phyloP scores from a whole-genome alignment of 2,888 invertebrate species.

The Drosophila eohydei region DNA sequence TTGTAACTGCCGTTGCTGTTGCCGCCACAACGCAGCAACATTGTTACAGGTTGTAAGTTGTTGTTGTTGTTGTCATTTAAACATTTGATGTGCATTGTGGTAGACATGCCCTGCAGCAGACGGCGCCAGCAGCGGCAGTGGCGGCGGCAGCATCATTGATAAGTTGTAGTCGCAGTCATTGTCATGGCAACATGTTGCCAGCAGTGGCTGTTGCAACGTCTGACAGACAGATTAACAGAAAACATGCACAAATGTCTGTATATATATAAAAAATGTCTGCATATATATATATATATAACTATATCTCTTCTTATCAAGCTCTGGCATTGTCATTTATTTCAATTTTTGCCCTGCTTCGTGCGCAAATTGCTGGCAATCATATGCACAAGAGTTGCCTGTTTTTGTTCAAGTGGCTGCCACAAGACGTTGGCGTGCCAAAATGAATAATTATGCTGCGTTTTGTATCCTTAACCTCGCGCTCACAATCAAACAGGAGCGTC shows the following conservation, averaged over 20 bases:
- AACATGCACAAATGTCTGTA: constrained; percentile 15
- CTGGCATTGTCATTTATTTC: constrained; percentile 75
- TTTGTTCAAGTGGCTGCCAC: constrained; percentile 65
- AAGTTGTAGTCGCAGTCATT: constrained; percentile 67
- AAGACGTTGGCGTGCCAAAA: constrained; percentile 46
- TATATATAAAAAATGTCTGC: neutral
- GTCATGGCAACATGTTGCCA: constrained; percentile 74
- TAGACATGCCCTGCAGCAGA: constrained; percentile 62
- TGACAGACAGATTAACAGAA: constrained; percentile 41
- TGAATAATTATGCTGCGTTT: constrained; percentile 68
- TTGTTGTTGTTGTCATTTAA: constrained; percentile 68
- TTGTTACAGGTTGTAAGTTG: constrained; percentile 57
- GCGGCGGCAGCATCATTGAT: constrained; percentile 30
- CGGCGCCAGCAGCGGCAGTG: constrained; percentile 51
- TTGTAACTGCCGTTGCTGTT: constrained; percentile 75
- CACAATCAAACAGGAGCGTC: neutral
- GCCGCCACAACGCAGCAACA: constrained; percentile 25
- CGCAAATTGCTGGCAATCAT: constrained; percentile 67
- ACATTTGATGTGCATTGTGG: constrained; percentile 79
- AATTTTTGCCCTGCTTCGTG: constrained; percentile 71
- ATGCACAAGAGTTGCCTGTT: constrained; percentile 19
- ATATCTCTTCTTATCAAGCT: constrained; percentile 48
- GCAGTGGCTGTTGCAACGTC: constrained; percentile 44
- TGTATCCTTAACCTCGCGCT: constrained; percentile 17
- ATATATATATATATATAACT: neutral